Percentiles rank a stretch among this genome's conserved stretches.
Conservation (phyloP, 2,888 invertebrate species). For the Crossocerus cetratus region DNA sequence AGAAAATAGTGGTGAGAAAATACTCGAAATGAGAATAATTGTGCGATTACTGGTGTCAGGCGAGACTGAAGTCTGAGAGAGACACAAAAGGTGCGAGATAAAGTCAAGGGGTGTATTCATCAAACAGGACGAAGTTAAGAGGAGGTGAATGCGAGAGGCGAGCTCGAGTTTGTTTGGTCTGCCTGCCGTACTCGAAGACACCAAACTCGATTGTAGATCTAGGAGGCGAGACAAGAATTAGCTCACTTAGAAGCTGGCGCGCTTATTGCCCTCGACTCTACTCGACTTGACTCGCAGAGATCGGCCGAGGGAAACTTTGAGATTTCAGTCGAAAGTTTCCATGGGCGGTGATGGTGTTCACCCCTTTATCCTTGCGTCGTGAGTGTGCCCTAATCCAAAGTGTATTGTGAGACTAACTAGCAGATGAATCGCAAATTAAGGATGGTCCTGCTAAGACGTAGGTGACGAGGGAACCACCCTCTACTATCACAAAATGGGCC, state of each 20-base stretch:
- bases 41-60: too few species aligned
- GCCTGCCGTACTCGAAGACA: constrained; percentile 29
- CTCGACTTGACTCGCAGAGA: too few species aligned
- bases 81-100: constrained; percentile 8
- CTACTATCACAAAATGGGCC: too few species aligned
- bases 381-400: neutral
- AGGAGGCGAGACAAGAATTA: constrained; percentile 27
- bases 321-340: constrained; percentile 30
- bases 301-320: constrained; percentile 12
- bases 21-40: too few species aligned
- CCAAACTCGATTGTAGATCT: constrained; percentile 41
- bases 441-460: neutral
- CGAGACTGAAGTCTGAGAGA: constrained; percentile 9
- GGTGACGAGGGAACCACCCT: too few species aligned
- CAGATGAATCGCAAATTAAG: neutral
- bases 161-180: constrained; percentile 28
- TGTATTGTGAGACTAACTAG: constrained; percentile 1
- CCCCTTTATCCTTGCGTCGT: neutral
- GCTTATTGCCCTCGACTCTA: constrained; percentile 24
- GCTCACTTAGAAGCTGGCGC: constrained; percentile 30
- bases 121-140: constrained; percentile 1
- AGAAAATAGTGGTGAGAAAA: too few species aligned
- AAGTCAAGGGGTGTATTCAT: neutral
- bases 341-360: neutral
- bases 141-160: neutral